A percentile compares a stretch with the other conserved stretches of the same genome.
phyloP scores from a whole-genome alignment of 1,140 invertebrate genomes.

The Halesus radiatus region DNA sequence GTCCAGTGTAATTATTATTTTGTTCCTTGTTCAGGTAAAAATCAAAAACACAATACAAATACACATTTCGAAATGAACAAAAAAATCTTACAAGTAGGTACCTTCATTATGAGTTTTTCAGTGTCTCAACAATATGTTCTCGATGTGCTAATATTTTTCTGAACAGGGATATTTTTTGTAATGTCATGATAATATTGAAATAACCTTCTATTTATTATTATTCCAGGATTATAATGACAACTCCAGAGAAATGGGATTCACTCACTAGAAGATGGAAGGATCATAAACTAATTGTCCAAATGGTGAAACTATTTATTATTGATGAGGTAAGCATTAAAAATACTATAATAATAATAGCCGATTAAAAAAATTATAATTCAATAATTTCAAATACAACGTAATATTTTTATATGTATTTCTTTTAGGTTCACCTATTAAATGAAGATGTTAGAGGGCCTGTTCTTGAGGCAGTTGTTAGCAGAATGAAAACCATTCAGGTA shows the following conservation, averaged over 20 bases:
- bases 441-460: constrained; percentile 80
- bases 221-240: constrained; percentile 80
- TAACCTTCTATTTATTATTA: not conserved
- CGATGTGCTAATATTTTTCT: too few species aligned
- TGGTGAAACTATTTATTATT: constrained; percentile 82
- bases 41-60: too few species aligned
- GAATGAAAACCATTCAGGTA: constrained; percentile 78
- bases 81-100: too few species aligned
- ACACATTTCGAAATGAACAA: too few species aligned
- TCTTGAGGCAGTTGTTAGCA: constrained; percentile 83
- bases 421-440: constrained; percentile 77
- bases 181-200: too few species aligned
- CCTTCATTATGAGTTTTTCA: too few species aligned
- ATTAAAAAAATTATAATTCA: too few species aligned
- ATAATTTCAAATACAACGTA: too few species aligned
- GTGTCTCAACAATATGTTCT: too few species aligned
- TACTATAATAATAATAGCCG: not conserved
- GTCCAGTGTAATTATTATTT: too few species aligned
- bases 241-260: constrained; percentile 90
- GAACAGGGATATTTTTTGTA: too few species aligned
- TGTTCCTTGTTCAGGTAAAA: too few species aligned
- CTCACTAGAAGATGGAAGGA: constrained; percentile 81
- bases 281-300: constrained; percentile 73
- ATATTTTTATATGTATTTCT: not conserved
- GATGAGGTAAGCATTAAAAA: constrained; percentile 75